Percentiles rank a stretch among this genome's conserved stretches.
Conservation (phyloP, 2,113 vertebrate species). For the Rhagologus leucostigma region DNA sequence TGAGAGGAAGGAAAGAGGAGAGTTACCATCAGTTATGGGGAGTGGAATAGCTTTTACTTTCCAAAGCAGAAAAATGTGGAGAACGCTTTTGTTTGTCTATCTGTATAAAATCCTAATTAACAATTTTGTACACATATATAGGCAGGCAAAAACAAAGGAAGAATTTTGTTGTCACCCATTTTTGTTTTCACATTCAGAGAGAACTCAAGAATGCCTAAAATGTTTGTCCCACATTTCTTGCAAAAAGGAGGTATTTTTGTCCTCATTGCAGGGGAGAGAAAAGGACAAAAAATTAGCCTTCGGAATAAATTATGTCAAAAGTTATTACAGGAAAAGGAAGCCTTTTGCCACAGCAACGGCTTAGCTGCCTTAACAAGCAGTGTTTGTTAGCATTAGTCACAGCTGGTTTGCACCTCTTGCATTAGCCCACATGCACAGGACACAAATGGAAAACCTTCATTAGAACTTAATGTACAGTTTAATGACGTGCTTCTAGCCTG, state of each 20-base stretch:
- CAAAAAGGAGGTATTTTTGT: neutral
- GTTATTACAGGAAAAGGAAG: neutral
- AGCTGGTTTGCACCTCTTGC: neutral
- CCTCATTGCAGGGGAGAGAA: neutral
- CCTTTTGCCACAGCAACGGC: neutral
- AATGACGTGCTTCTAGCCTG: neutral
- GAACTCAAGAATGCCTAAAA: neutral
- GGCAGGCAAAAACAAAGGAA: neutral
- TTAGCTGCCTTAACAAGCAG: neutral
- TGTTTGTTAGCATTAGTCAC: neutral
- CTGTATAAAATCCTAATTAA: neutral
- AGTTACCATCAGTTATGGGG: neutral
- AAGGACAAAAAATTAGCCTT: neutral
- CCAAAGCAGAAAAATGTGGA: neutral
- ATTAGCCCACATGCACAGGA: neutral
- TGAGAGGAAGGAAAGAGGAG: neutral
- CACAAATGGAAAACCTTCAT: neutral
- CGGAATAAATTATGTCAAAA: neutral
- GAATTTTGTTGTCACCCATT: neutral
- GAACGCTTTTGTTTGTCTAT: neutral
- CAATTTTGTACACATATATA: neutral
- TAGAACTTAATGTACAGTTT: neutral
- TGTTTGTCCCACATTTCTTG: neutral
- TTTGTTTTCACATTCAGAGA: neutral
- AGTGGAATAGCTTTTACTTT: neutral